Evolutionary conservation across 2,113 vertebrate species (phyloP), one percentile per base, ranked within the genome.

Genomic region (Oenanthe melanoleuca): DNA sequence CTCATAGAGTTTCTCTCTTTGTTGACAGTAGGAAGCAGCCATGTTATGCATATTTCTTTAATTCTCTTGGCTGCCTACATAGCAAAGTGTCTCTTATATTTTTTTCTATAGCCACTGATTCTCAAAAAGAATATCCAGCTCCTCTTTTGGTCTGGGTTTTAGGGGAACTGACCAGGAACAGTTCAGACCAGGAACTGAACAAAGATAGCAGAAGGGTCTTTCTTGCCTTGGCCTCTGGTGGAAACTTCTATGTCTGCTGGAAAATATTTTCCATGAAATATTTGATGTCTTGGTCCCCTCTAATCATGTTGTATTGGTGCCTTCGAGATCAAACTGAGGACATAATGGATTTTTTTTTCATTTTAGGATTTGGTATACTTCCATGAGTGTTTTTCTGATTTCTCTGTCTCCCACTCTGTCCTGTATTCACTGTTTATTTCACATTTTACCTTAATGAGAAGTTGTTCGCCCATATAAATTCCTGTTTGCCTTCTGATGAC

Each of bases 11-110:
- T 92, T 86, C 75, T 92, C 13, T 61, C 38, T 38, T 66, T 93
- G 80, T 88, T 94, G 91, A 95, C 80, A 80, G 86, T 59, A 93
- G 80, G 96, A 96, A 96, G 71, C 75, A 93, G 94, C 60, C 72
- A 80, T 74, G 75, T 94, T 97, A 92, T 83, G 80, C 88, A 91
- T 95, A 94, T 86, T 94, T 96, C 67, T 92, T 90, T 80, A 94
- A 93, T 94, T 93, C 38, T 70, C 53, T 93, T 95, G 75, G 72
- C 75, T 90, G 52, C 52, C 33, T 86, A 9, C 38, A 14, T 7
- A 80, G 52, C 19, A 60, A 88, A 94, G 14, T 63, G 33, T 78
- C 44, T 88, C 29, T 22, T 37, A 17, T n/a, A 22, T 81, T 91
- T 89, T 87, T 64, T 91, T 94, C 56, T 67, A 2, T 55, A 83